A percentile compares a stretch with the other conserved stretches of the same genome.
Evolutionary conservation across 2,888 invertebrate species (phyloP).

Genomic region (Lasius platythorax): DNA sequence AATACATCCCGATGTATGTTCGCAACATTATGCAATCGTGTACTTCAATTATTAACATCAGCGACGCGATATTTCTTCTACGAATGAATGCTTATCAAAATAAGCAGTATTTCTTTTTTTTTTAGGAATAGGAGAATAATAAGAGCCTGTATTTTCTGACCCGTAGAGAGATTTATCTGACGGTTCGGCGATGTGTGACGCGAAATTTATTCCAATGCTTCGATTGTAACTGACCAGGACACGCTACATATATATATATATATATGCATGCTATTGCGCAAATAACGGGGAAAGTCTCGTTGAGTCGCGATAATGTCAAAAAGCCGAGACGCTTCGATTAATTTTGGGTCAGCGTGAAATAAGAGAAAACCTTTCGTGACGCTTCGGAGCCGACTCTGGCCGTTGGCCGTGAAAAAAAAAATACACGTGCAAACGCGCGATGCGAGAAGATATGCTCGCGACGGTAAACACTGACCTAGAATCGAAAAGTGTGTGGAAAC

Average conservation of each 20-base stretch:
- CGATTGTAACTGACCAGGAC: constrained; percentile 2
- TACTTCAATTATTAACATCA: neutral
- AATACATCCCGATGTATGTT: constrained; percentile 7
- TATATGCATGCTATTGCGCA: constrained; percentile 26
- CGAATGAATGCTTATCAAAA: neutral
- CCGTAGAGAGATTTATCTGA: constrained; percentile 17
- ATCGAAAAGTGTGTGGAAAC: constrained; percentile 22
- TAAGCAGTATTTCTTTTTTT: neutral
- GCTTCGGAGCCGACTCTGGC: constrained; percentile 13
- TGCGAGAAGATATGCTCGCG: constrained; percentile 35
- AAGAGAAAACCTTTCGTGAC: constrained; percentile 20
- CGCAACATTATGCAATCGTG: constrained; percentile 4
- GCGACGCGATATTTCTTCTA: neutral
- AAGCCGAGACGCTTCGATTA: constrained; percentile 17
- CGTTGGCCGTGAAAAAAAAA: constrained; percentile 48
- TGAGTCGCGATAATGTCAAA: constrained; percentile 3
- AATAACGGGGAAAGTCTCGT: constrained; percentile 47
- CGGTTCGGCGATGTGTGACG: neutral
- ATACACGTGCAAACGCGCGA: constrained; percentile 5
- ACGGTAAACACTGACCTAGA: constrained; percentile 45
- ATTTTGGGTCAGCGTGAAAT: constrained; percentile 36
- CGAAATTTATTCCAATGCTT: constrained; percentile 26
- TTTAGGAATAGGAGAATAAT: neutral
- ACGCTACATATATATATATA: neutral
- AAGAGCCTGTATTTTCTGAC: neutral